Base-by-base conservation (phyloP, 2,797 vertebrate genomes). In the Pseudochirops cupreus region DNA sequence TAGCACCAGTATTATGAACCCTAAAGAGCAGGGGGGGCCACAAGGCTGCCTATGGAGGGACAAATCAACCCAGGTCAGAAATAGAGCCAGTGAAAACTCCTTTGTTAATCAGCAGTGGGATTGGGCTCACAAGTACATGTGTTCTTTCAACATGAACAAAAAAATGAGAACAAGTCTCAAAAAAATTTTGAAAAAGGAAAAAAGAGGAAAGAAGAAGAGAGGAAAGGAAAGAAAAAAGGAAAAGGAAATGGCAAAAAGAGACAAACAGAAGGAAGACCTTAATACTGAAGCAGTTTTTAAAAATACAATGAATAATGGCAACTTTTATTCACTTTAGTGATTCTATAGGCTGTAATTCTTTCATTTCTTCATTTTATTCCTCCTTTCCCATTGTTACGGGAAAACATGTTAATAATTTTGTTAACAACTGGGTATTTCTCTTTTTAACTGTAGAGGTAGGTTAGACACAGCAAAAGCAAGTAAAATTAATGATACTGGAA, bases 171-270 rank as follows among this genome's bases (percentile, higher is more conserved):
- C 12, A 54, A 90, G 11, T 28, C 50, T 28, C 10, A 46, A 4
- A 90, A 7, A 90, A 29, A 1, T 31, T 31, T 31, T 11, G 4
- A 9, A 52, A 54, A 7, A 11, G 12, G 50, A 29, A 90, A 28
- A 31, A 53, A 18, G 10, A 29, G 13, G 4, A 31, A 12, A 14
- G 5, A 67, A 92, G 54, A 95, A 56, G 87, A 90, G 50, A 29
- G 94, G 53, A 97, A 96, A 96, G 94, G 55, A 97, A 96, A 96
- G 56, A 59, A 57, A 92, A 55, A 0, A 56, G 13, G 52, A 62
- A 90, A 94, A 5, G 50, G 55, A 87, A 29, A 90, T 82, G 46
- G 3, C 33, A 5, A n/a, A 53, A 9, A 39, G 0, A 82, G 16
- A 74, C n/a, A 33, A 39, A 24, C 46, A 46, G 6, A 82, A 82